Conservation (phyloP, 2,797 vertebrate genomes). For the Pterois miles region DNA sequence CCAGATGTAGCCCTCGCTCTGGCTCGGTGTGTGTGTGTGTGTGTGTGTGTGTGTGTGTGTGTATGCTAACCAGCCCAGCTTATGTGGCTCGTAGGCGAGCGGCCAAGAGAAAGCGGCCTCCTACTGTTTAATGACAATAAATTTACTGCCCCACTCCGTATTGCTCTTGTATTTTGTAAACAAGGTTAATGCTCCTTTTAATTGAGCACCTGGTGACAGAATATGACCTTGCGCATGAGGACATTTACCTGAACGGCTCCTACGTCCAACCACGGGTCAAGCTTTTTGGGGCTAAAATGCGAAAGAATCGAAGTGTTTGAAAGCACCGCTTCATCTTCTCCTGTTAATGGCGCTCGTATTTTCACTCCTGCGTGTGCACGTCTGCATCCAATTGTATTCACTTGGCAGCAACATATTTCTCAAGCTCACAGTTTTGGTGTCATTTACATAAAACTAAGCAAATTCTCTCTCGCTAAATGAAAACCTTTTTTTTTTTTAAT, state of each 20-base stretch:
- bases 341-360: background rate
- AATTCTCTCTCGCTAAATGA: conserved; percentile 6
- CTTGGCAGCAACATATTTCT: background rate
- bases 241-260: conserved; percentile 81
- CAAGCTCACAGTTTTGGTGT: background rate
- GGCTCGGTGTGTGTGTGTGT: conserved; percentile 38
- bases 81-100: conserved; percentile 82
- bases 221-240: conserved; percentile 86
- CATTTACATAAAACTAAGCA: background rate
- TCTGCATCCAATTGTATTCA: background rate
- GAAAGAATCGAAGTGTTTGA: background rate
- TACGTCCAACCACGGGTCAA: conserved; percentile 21
- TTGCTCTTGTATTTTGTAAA: conserved; percentile 95
- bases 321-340: background rate
- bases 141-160: conserved; percentile 92
- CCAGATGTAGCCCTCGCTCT: conserved; percentile 67
- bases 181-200: conserved; percentile 96
- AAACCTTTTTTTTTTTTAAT: background rate
- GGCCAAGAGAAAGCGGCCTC: conserved; percentile 88
- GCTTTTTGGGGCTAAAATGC: background rate
- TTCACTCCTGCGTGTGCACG: background rate
- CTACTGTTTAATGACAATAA: conserved; percentile 96
- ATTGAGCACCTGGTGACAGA: conserved; percentile 93
- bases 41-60: conserved; percentile 19
- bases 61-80: conserved; percentile 79